Base-by-base conservation (phyloP, 2,888 invertebrate genomes). In the Drosophila austrosaltans region DNA sequence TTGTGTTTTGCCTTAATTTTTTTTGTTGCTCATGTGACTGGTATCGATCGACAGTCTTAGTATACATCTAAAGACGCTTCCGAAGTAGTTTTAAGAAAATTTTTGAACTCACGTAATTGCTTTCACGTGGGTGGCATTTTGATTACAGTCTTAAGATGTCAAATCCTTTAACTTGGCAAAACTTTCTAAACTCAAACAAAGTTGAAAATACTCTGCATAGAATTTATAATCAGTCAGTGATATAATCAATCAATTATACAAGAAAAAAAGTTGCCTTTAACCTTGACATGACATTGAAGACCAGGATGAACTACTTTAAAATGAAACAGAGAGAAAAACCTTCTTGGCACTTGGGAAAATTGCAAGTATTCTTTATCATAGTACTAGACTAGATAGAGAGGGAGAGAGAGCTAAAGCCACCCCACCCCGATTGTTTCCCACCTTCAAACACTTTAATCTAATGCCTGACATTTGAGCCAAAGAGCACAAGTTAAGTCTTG, bases 401-500 rank as follows among this genome's bases (percentile, higher is more conserved):
- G 1, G 10, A 57, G 4, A 57, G 48, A 53, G 44, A 72, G 66
- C 25, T 3, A 48, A 48, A 10, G 59, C 3, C 3, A 3, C 3
- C 22, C 22, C 3, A 10, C 22, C 22, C 10, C 22, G 1, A 22
- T 10, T 10, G 7, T 20, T 10, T 25, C 4, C 36, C 36, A 36
- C 36, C 12, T 48, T 48, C 10, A 25, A 25, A 6, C 48, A 48
- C 48, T 48, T 22, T 57, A 56, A 74, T 62, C 57, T 67, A 67
- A 72, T 74, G 53, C 32, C 67, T 59, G 72, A 60, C 72, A 74
- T 72, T 81, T 87, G 66, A 75, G 67, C 78, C 75, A 53, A 58
- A 64, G 81, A 65, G 77, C 77, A 72, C 62, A 79, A 87, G 87
- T 81, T 77, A 79, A 82, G 79, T 83, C 87, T 81, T 87, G 86